Conservation (phyloP, 2,797 vertebrate species). For the Neosilurus hyrtlii region DNA sequence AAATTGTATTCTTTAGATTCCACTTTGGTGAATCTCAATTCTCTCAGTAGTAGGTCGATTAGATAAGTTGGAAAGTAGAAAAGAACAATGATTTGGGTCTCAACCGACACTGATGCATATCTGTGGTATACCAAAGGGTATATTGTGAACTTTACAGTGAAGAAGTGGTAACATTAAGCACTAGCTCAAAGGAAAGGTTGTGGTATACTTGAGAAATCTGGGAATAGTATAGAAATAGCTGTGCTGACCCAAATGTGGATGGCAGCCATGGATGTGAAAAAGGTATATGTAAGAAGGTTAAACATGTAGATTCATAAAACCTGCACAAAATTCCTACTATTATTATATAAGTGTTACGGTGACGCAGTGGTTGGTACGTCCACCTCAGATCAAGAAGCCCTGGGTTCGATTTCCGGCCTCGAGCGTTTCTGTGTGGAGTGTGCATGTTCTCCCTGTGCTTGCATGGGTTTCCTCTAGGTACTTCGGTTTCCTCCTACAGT, state of each 20-base stretch:
- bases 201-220: slow-evolving; percentile 19
- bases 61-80: not conserved
- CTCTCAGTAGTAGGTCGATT: not conserved
- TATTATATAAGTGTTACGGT: no score
- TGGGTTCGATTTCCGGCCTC: no score
- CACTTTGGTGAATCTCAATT: slow-evolving; percentile 11
- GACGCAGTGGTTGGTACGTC: no score
- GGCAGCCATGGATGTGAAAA: slow-evolving; percentile 4
- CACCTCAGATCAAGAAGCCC: no score
- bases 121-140: slow-evolving; percentile 17
- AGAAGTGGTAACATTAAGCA: not conserved
- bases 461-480: no score
- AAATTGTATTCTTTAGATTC: slow-evolving; percentile 26
- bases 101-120: slow-evolving; percentile 18
- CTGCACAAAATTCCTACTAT: no score
- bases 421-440: no score
- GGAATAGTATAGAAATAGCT: slow-evolving; percentile 16
- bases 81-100: slow-evolving; percentile 4
- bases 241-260: slow-evolving; percentile 19
- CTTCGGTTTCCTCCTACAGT: no score
- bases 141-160: not conserved
- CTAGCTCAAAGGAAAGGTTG: slow-evolving; percentile 7
- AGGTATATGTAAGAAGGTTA: not conserved
- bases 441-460: no score
- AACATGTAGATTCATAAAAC: not conserved